phyloP scores from a whole-genome alignment of 2,888 invertebrate genomes.

The Sphaeridia pumilis region DNA sequence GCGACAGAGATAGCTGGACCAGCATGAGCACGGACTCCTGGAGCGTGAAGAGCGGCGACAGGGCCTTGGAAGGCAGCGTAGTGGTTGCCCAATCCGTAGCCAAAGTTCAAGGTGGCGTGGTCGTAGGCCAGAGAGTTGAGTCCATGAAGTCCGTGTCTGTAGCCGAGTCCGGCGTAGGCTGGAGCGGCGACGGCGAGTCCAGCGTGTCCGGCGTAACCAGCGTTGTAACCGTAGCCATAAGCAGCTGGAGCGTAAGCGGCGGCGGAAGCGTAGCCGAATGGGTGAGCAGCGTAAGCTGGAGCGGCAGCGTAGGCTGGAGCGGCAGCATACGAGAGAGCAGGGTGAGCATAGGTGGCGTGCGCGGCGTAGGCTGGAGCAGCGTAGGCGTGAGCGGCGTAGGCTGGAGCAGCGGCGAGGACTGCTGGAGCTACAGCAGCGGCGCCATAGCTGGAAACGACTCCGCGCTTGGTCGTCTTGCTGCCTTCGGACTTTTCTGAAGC shows the following conservation, averaged over 20 bases:
- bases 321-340: not conserved
- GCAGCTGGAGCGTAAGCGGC: not conserved
- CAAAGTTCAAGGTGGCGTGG: slow-evolving; percentile 6
- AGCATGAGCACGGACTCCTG: slow-evolving; percentile 6
- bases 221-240: not conserved
- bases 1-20: slow-evolving; percentile 8
- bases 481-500: slow-evolving; percentile 10
- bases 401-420: slow-evolving; percentile 8
- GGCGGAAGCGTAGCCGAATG: slow-evolving; percentile 2
- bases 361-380: slow-evolving; percentile 5
- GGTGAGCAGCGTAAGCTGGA: slow-evolving; percentile 3
- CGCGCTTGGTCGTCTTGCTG: slow-evolving; percentile 11
- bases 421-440: slow-evolving; percentile 1
- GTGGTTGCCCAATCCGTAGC: slow-evolving; percentile 11
- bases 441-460: slow-evolving; percentile 1
- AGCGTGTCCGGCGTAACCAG: not conserved
- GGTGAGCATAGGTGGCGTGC: not conserved
- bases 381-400: not conserved
- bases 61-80: slow-evolving; percentile 14
- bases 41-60: not conserved
- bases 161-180: not conserved
- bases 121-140: slow-evolving; percentile 8
- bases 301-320: slow-evolving; percentile 6
- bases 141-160: not conserved
- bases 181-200: not conserved